Evolutionary conservation across 1,140 invertebrate genomes (phyloP).

Genomic region (Chironomus striatipennis): DNA sequence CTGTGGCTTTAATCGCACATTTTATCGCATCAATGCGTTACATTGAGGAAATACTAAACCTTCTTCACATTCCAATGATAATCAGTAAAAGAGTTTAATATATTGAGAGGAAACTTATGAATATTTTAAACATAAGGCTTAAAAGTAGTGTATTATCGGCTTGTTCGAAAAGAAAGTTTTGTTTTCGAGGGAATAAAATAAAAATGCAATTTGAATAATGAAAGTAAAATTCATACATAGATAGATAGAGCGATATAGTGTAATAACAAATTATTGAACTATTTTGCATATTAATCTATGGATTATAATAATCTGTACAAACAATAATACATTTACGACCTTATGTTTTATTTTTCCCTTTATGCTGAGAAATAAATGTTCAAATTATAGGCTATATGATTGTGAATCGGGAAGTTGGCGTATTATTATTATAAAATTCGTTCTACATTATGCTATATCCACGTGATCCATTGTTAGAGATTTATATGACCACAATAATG

Average conservation of each 20-base stretch:
- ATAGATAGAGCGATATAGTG: neutral
- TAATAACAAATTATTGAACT: constrained; percentile 9
- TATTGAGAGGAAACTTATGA: no score
- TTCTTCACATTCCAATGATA: no score
- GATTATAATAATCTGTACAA: neutral
- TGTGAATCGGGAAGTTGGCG: no score
- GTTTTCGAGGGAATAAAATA: neutral
- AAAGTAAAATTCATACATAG: neutral
- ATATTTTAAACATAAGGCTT: no score
- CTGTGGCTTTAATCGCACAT: neutral
- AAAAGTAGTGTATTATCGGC: neutral
- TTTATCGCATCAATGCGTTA: neutral
- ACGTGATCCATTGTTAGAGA: neutral
- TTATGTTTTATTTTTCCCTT: no score
- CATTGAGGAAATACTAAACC: neutral
- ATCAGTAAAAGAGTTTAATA: no score
- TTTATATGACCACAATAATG: no score
- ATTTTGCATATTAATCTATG: neutral
- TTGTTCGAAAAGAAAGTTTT: neutral
- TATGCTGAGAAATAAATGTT: no score
- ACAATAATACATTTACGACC: no score
- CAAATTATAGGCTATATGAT: no score
- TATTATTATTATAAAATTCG: neutral
- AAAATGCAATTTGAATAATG: neutral
- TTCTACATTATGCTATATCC: neutral